Evolutionary conservation across 2,888 invertebrate genomes (phyloP).

Genomic region (Philopedon plagiatum): DNA sequence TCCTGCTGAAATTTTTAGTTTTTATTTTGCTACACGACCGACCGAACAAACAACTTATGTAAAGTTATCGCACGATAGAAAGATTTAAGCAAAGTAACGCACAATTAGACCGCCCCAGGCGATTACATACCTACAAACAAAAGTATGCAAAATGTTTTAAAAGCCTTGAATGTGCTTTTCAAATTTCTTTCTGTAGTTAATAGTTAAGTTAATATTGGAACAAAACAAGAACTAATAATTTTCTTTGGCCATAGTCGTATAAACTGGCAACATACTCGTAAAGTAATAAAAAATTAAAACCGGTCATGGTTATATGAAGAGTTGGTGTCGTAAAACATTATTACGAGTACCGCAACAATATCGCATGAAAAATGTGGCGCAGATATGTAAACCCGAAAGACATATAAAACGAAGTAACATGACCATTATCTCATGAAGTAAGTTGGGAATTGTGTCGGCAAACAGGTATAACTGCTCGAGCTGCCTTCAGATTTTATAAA

Average conservation of each 20-base stretch:
- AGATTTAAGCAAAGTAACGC: no score
- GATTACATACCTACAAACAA: no score
- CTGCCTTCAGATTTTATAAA: conserved; percentile 38
- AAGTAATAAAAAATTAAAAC: conserved; percentile 20
- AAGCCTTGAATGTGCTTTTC: no score
- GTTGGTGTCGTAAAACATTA: conserved; percentile 32
- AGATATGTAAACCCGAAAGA: conserved; percentile 38
- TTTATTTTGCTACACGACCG: no score
- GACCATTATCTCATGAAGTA: conserved; percentile 41
- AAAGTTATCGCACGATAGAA: no score
- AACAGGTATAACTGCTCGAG: conserved; percentile 5
- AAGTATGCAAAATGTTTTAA: no score
- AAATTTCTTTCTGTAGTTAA: no score
- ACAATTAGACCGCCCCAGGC: no score
- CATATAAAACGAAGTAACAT: conserved; percentile 34
- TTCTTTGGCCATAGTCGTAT: not conserved
- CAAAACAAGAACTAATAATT: no score
- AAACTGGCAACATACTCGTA: not conserved
- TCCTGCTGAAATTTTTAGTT: no score
- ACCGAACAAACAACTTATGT: no score
- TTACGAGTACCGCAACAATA: conserved; percentile 31
- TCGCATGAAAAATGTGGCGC: conserved; percentile 34
- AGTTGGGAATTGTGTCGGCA: conserved; percentile 24
- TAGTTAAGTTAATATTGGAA: no score
- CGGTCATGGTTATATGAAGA: conserved; percentile 20